Evolutionary conservation across 2,113 vertebrate genomes (phyloP), one percentile per base, ranked within the genome.

Genomic region (Climacteris rufus): DNA sequence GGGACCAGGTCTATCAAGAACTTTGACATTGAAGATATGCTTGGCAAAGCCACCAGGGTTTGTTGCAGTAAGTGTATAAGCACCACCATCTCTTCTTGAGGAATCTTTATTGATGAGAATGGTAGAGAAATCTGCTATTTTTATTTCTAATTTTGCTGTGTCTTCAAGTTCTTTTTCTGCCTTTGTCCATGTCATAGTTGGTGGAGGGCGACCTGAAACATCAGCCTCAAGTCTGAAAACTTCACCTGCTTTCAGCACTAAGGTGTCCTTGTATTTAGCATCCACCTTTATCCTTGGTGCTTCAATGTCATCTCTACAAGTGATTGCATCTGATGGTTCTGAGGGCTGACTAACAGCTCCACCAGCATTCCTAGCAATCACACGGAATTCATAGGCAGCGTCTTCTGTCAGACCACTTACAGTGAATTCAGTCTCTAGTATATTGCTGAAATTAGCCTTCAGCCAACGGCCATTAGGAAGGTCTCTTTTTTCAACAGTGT

Each of bases 371-470:
- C 98, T 99, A 85, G 99, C 99, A 90, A 99, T 97, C 68, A 99
- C 98, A 54, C 99, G 98, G 98, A 99, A 99, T 97, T 99, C 99
- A 95, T 99, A 99, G n/a, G 98, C 98, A 37, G 98, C 97, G 94
- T 99, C 99, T 97, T 99, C 99, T 61, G 98, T 99, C 84, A 99
- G 97, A 86, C 99, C 99, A 84, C 99, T 99, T 57, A 99, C 98
- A 75, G 99, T 99, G 96, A 99, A 99, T 53, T 98, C 97, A 37
- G 99, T 99, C 95, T 99, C 99, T 79, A 99, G 97, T 81, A 99
- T 99, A 96, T 99, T 99, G 93, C 99, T 99, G 94, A 99, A 99
- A 97, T 99, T 99, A 87, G 99, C 99, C 95, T 99, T 99, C 30
- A 98, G 98, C 99, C 99, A 99, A 56, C 99, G 98, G 52, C 99